Evolutionary conservation across 2,797 vertebrate genomes (phyloP).

Genomic region (Argentina silus): DNA sequence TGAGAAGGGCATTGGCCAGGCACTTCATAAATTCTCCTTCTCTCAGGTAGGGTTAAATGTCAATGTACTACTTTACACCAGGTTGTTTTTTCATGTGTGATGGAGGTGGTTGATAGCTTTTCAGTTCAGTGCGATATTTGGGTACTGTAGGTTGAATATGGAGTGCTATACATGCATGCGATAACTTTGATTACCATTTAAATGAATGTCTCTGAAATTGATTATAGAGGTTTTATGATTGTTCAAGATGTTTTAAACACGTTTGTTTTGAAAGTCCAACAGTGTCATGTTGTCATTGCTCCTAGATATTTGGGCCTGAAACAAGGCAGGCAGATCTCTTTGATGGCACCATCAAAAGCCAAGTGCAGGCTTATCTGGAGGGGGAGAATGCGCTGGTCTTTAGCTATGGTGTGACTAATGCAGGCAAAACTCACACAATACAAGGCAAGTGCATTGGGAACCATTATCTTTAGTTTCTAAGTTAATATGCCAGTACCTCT

Average conservation of each 20-base stretch:
- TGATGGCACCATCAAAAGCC: constrained; percentile 79
- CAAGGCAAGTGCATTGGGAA: constrained; percentile 77
- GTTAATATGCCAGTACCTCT: no score
- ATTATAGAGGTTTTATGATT: not conserved
- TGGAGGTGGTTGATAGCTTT: no score
- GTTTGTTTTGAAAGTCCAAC: not conserved
- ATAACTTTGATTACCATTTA: not conserved
- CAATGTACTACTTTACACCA: not conserved
- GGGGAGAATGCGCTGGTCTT: constrained; percentile 87
- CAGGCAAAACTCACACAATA: constrained; percentile 92
- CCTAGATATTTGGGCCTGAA: constrained; percentile 85
- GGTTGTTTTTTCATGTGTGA: no score
- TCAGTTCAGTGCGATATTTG: no score
- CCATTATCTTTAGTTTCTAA: no score
- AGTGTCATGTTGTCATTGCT: not conserved
- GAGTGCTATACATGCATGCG: no score
- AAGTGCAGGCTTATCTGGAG: constrained; percentile 77
- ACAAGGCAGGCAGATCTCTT: constrained; percentile 83
- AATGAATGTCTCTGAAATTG: not conserved
- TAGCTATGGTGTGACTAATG: constrained; percentile 92
- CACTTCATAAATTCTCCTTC: constrained; percentile 86
- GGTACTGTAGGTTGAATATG: no score
- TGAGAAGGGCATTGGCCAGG: constrained; percentile 84
- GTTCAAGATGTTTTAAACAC: not conserved
- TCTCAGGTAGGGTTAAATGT: constrained; percentile 71